Evolutionary conservation across 2,797 vertebrate genomes (phyloP), one percentile per base, ranked within the genome.

Genomic region (Limosa lapponica): DNA sequence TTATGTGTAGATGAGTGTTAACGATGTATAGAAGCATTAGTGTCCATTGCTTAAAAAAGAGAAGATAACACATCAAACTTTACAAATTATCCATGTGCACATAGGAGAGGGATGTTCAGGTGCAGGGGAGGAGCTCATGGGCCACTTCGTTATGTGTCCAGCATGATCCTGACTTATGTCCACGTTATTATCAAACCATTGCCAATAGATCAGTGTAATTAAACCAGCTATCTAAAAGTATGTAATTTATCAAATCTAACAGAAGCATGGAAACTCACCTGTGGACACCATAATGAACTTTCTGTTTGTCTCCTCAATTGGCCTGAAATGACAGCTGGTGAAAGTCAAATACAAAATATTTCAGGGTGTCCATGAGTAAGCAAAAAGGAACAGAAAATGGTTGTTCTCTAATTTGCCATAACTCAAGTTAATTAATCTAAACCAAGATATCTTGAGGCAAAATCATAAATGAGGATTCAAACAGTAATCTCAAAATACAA

Each of bases 201-300:
- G 87, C 92, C 96, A 92, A 94, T 97, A 96, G 93, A 97, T 97
- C 96, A 96, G 77, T 75, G 89, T 97, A 96, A 97, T 96, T 96
- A 97, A 96, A 94, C 90, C 57, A 75, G 89, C 96, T 97, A 96
- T 93, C 94, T 94, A 58, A 82, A 95, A 93, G 89, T 75, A 78
- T 4, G 6, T 86, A 58, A 94, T 97, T 95, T 83, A 64, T 96
- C 92, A 95, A 19, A 90, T 80, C 82, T 75, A 91, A 72, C 11
- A 10, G 92, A 94, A 95, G 73, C 44, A 27, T 20, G 57, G 81
- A 78, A 86, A 61, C 86, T 94, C 79, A 92, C 81, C 77, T 88
- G 77, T 95, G 90, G 84, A 77, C 89, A 77, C 72, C 2, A 6
- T 86, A 83, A 91, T 92, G 67, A 88, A 94, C 80, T 92, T 87